These are phyloP conservation scores for Pogoniulus pusillus DNA, from an alignment of 2,797 vertebrate genomes.

Conservation along the genomic window DNA sequence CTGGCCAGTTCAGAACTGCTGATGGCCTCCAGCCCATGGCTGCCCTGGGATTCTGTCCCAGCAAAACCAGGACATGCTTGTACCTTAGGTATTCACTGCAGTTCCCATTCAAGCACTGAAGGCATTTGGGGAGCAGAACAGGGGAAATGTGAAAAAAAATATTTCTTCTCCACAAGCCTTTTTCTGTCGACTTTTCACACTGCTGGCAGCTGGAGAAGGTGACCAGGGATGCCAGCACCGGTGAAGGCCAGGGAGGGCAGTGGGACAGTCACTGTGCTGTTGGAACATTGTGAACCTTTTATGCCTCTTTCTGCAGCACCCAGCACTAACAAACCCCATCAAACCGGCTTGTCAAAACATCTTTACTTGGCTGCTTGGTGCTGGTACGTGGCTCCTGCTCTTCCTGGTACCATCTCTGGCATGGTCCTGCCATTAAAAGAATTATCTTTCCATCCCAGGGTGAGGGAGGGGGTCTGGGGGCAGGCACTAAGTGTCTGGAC, in stretches of 20 bases:
- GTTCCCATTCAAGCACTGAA: neutral
- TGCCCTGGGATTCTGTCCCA: no score
- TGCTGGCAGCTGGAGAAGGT: accelerated
- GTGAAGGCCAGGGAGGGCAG: neutral
- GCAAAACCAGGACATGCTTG: no score
- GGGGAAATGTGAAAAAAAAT: neutral
- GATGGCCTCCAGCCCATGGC: no score
- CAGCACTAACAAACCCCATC: neutral
- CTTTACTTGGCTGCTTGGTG: neutral
- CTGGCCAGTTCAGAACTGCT: no score
- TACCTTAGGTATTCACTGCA: neutral
- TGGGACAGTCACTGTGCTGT: accelerated
- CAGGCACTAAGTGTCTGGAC: conserved; percentile 6
- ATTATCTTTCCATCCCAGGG: neutral
- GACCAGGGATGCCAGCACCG: accelerated
- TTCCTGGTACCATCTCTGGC: neutral
- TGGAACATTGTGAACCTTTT: neutral
- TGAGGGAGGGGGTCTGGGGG: neutral
- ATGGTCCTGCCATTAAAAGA: neutral
- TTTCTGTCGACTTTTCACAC: neutral
- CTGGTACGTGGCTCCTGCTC: neutral
- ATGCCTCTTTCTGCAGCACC: neutral
- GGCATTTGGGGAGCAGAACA: neutral
- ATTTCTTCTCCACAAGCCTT: neutral
- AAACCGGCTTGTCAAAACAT: neutral